phyloP scores from a whole-genome alignment of 2,797 vertebrate species.

The Argentina silus region DNA sequence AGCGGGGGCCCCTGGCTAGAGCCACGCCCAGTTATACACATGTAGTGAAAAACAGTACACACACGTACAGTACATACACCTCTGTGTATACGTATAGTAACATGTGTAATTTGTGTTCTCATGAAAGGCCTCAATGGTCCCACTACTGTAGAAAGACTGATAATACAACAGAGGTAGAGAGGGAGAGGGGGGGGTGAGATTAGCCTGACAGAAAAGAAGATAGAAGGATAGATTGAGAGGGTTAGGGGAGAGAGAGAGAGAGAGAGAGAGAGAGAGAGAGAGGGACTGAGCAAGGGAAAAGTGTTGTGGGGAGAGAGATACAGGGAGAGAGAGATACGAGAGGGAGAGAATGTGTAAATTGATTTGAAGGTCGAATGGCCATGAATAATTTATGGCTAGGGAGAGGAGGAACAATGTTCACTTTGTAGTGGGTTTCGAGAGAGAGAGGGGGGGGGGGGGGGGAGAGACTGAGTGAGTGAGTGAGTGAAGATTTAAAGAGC shows the following conservation, averaged over 20 bases:
- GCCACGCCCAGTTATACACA: neutral
- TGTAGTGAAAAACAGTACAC: neutral
- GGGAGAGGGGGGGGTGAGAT: neutral
- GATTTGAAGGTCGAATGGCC: slow-evolving; percentile 62
- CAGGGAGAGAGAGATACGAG: slow-evolving; percentile 12
- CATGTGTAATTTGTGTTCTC: neutral
- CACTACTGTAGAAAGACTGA: neutral
- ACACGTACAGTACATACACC: slow-evolving; percentile 9
- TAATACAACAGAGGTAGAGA: neutral
- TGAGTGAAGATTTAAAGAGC: slow-evolving; percentile 30
- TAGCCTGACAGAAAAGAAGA: slow-evolving; percentile 2
- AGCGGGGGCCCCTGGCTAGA: neutral
- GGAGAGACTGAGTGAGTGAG: slow-evolving; percentile 32
- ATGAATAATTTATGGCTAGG: slow-evolving; percentile 61
- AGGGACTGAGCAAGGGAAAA: neutral
- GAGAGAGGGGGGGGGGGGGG: neutral
- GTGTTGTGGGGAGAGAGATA: slow-evolving; percentile 12
- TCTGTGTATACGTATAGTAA: neutral
- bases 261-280: neutral
- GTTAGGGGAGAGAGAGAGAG: neutral
- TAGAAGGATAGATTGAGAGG: neutral
- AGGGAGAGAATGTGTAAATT: slow-evolving; percentile 52
- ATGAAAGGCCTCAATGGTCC: neutral
- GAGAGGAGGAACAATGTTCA: slow-evolving; percentile 8
- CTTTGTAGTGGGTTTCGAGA: neutral